A percentile compares a stretch with the other conserved stretches of the same genome.
These are phyloP conservation scores for Meleagris gallopavo DNA, from an alignment of 2,113 vertebrate genomes.

Conservation along the genomic window DNA sequence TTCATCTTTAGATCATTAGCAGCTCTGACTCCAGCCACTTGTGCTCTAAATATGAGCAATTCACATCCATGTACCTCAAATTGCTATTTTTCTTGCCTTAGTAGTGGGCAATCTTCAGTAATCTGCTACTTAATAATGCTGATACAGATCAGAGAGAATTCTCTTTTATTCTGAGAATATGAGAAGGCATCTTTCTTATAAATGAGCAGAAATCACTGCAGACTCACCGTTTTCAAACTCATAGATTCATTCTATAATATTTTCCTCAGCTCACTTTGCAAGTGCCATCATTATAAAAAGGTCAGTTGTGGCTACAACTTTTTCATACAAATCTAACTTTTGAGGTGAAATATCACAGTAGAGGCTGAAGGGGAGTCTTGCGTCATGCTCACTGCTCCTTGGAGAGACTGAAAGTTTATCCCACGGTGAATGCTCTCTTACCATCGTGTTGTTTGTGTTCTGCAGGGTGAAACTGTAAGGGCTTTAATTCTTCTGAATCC, in stretches of 20 bases:
- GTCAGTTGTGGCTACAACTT: neutral
- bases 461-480: constrained; percentile 85
- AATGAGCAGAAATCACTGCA: neutral
- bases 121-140: neutral
- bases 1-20: neutral
- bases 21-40: neutral
- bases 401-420: neutral
- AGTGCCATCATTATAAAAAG: neutral
- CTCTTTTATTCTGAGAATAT: neutral
- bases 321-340: neutral
- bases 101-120: neutral
- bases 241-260: neutral
- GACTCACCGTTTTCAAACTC: neutral
- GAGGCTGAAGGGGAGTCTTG: neutral
- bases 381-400: neutral
- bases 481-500: constrained; percentile 94
- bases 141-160: neutral
- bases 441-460: neutral
- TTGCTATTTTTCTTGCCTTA: neutral
- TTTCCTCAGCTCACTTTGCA: neutral
- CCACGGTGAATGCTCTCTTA: neutral
- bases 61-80: neutral
- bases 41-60: neutral
- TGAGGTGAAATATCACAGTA: neutral
- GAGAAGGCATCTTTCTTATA: neutral